These are phyloP conservation scores for Dolichoris vasculosae DNA, from an alignment of 1,140 invertebrate species.

Conservation along the genomic window DNA sequence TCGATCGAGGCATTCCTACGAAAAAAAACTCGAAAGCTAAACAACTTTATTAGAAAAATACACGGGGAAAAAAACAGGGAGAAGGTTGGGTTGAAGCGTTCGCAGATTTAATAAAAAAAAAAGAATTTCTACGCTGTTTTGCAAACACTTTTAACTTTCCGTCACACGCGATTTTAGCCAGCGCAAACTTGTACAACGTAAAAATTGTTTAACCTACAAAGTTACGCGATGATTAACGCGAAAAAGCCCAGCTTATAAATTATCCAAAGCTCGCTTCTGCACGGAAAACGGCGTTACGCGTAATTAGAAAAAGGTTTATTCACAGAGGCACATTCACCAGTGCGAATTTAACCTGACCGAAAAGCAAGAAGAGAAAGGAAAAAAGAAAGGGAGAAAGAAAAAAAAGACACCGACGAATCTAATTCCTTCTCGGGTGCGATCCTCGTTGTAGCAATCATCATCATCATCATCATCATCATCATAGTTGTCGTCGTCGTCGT, in stretches of 20 bases:
- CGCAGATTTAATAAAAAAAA: too few relatives aligned
- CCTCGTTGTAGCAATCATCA: neutral
- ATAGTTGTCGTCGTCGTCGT: neutral
- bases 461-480: neutral
- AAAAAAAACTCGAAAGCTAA: neutral
- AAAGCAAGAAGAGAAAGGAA: neutral
- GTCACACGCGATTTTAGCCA: too few relatives aligned
- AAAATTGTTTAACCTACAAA: neutral
- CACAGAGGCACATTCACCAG: neutral
- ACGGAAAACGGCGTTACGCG: neutral
- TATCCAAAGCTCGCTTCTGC: neutral
- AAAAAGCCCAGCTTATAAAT: neutral
- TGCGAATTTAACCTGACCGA: neutral
- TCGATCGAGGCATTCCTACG: neutral
- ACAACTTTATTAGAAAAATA: neutral
- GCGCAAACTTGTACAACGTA: too few relatives aligned
- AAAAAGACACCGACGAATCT: neutral
- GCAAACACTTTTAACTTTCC: too few relatives aligned
- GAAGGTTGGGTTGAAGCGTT: too few relatives aligned
- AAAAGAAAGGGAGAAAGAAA: neutral
- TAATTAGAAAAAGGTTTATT: constrained; percentile 7
- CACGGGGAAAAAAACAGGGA: too few relatives aligned
- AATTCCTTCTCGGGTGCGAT: too few relatives aligned
- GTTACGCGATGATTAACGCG: neutral
- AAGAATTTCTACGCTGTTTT: too few relatives aligned